These are phyloP conservation scores for Stomatorhinus ivindoensis DNA, from an alignment of 2,113 vertebrate species.

Conservation along the genomic window DNA sequence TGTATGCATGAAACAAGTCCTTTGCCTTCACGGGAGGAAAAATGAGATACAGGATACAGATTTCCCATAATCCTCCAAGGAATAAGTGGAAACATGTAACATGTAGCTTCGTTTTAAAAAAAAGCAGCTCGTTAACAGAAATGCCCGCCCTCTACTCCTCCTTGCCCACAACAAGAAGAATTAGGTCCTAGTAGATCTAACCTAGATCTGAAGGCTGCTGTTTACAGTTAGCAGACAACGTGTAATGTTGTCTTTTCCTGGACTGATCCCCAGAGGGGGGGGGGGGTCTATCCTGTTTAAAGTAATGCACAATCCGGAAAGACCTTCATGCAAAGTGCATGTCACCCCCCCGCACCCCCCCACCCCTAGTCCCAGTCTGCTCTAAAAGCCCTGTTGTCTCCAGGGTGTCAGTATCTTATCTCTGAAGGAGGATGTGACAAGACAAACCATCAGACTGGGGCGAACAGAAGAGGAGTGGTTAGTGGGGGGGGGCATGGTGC, in stretches of 20 bases:
- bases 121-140: conserved; percentile 4
- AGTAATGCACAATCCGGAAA: neutral
- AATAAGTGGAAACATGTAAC: neutral
- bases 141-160: neutral
- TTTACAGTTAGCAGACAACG: conserved; percentile 6
- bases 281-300: neutral
- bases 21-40: neutral
- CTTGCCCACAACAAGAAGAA: conserved; percentile 3
- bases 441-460: neutral
- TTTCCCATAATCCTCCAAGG: neutral
- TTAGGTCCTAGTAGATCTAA: conserved; percentile 9
- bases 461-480: neutral
- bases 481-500: neutral
- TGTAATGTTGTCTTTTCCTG: neutral
- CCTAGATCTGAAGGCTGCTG: conserved; percentile 4
- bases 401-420: neutral
- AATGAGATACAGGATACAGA: neutral
- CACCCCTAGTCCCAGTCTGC: neutral
- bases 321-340: neutral
- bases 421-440: neutral
- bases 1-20: neutral
- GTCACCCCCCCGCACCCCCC: neutral
- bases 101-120: neutral
- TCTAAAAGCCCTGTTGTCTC: neutral
- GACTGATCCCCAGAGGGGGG: neutral